These are phyloP conservation scores for Enteromius viviparus DNA, from an alignment of 2,797 vertebrate genomes.

Conservation along the genomic window DNA sequence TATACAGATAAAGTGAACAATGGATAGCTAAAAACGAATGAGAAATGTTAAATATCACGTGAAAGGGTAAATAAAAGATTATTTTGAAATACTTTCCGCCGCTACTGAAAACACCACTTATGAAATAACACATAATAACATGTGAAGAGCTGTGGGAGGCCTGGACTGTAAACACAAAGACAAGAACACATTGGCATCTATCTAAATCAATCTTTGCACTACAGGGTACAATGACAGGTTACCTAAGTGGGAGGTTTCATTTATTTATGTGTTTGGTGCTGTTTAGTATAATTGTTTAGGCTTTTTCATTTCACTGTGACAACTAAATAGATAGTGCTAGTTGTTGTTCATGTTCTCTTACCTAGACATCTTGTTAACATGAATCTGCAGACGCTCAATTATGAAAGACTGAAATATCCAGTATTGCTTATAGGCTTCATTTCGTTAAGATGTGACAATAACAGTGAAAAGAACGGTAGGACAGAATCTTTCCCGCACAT, in stretches of 20 bases:
- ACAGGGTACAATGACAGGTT: slow-evolving; percentile 4
- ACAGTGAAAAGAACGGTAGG: neutral
- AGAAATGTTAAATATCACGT: slow-evolving; percentile 27
- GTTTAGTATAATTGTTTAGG: neutral
- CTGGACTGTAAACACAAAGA: slow-evolving; percentile 38
- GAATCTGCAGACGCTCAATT: neutral
- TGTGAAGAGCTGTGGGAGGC: slow-evolving; percentile 40
- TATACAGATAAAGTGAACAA: slow-evolving; percentile 44
- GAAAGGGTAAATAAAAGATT: slow-evolving; percentile 33
- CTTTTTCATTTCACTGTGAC: slow-evolving; percentile 18
- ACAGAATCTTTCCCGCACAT: neutral
- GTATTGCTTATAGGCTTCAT: neutral
- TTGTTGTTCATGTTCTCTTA: slow-evolving; percentile 16
- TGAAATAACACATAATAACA: slow-evolving; percentile 49
- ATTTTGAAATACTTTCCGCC: slow-evolving; percentile 37
- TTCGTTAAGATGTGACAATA: neutral
- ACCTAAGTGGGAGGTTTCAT: neutral
- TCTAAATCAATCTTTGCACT: slow-evolving; percentile 12
- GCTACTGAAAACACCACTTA: slow-evolving; percentile 56
- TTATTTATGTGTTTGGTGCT: neutral
- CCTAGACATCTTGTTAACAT: slow-evolving; percentile 11
- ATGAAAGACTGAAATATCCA: neutral
- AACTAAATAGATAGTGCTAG: slow-evolving; percentile 13
- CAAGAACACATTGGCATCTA: slow-evolving; percentile 11
- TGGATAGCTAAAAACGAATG: slow-evolving; percentile 25